Conservation (phyloP, 2,113 vertebrate genomes). For the Megaceryle torquata region DNA sequence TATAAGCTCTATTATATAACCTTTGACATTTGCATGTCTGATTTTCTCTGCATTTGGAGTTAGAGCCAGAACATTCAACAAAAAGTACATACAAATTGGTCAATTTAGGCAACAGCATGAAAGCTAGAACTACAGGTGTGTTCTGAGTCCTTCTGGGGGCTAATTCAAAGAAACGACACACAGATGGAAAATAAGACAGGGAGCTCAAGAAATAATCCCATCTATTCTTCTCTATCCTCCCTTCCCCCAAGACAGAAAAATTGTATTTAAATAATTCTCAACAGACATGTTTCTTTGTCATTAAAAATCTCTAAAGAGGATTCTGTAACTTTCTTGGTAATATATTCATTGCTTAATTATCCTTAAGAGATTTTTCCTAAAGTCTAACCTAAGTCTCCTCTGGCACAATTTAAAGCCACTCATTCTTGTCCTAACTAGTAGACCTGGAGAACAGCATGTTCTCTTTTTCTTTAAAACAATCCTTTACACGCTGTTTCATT, state of each 20-base stretch:
- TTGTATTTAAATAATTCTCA: background rate
- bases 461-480: background rate
- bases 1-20: background rate
- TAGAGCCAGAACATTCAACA: background rate
- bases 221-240: background rate
- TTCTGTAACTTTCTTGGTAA: background rate
- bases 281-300: background rate
- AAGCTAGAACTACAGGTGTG: background rate
- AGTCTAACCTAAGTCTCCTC: background rate
- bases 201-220: background rate
- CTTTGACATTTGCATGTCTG: fast-evolving
- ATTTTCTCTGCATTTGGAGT: background rate
- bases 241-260: background rate
- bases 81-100: background rate
- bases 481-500: background rate
- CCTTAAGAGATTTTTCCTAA: constrained; percentile 8
- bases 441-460: background rate
- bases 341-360: constrained; percentile 28
- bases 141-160: background rate
- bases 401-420: background rate
- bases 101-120: background rate
- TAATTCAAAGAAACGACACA: background rate
- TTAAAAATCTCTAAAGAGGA: constrained; percentile 14
- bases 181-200: background rate
- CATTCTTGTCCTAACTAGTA: background rate